Evolutionary conservation across 2,113 vertebrate genomes (phyloP).

Genomic region (Pyxicephalus adspersus): DNA sequence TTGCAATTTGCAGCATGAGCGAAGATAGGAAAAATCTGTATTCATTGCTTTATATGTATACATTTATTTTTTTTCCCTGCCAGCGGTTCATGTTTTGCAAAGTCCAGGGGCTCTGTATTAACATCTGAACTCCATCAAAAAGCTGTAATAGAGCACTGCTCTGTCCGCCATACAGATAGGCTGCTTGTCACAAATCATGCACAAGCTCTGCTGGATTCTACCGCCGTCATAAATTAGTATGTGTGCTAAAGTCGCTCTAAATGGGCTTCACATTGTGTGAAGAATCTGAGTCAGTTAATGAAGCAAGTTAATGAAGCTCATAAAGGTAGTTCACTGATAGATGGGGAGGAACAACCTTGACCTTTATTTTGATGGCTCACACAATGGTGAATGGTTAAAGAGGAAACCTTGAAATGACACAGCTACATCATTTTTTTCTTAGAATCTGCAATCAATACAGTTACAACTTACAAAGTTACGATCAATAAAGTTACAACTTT

Average conservation of each 20-base stretch:
- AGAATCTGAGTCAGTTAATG: slow-evolving; percentile 55
- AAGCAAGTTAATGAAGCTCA: slow-evolving; percentile 55
- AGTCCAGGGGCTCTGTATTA: slow-evolving; percentile 53
- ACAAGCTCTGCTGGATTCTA: slow-evolving; percentile 31
- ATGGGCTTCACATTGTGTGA: slow-evolving; percentile 51
- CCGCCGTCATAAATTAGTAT: slow-evolving; percentile 51
- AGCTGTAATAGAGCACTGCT: slow-evolving; percentile 45
- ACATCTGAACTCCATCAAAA: slow-evolving; percentile 57
- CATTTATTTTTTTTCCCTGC: slow-evolving; percentile 11
- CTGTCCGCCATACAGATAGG: slow-evolving; percentile 32
- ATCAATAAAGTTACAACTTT: slow-evolving; percentile 49
- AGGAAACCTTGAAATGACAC: slow-evolving; percentile 44
- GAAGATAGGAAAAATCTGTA: slow-evolving; percentile 50
- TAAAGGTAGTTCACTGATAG: slow-evolving; percentile 48
- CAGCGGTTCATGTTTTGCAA: slow-evolving; percentile 51
- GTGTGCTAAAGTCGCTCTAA: slow-evolving; percentile 47
- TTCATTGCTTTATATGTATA: slow-evolving; percentile 37
- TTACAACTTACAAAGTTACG: no score
- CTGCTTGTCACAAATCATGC: slow-evolving; percentile 46
- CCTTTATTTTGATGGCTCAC: slow-evolving; percentile 48
- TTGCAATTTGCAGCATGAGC: slow-evolving; percentile 39
- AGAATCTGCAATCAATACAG: slow-evolving; percentile 46
- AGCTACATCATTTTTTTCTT: slow-evolving; percentile 38
- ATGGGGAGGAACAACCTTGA: slow-evolving; percentile 48
- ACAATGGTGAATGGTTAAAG: slow-evolving; percentile 24